phyloP scores from a whole-genome alignment of 2,113 vertebrate species.

The Chiloscyllium plagiosum region DNA sequence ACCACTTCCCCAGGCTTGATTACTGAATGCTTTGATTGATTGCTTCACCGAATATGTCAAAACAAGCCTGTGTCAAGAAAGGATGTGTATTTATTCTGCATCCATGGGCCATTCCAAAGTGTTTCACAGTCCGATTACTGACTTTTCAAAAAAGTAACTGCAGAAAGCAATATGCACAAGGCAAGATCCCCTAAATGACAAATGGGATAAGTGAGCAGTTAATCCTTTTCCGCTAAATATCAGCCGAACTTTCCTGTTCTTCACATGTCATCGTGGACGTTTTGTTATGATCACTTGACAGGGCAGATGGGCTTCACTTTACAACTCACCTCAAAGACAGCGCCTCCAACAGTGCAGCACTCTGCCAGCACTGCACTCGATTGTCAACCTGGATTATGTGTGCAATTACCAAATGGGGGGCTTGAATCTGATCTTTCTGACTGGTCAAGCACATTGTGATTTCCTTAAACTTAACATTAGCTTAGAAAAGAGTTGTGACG shows the following conservation, averaged over 20 bases:
- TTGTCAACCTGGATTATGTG: background rate
- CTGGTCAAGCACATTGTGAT: background rate
- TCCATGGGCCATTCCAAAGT: background rate
- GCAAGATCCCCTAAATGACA: background rate
- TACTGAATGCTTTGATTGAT: background rate
- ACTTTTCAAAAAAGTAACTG: background rate
- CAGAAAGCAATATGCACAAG: background rate
- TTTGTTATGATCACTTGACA: background rate
- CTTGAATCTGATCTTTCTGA: background rate
- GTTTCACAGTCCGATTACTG: background rate
- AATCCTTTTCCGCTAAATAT: background rate
- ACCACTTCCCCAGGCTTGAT: no score
- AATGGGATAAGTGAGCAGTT: background rate
- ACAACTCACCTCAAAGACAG: background rate
- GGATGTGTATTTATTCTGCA: background rate
- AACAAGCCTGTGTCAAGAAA: background rate
- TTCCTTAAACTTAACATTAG: background rate
- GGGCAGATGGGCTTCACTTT: background rate
- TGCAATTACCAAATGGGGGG: background rate
- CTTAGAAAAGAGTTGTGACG: background rate
- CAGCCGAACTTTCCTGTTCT: background rate
- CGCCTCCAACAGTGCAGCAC: background rate
- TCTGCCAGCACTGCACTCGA: background rate
- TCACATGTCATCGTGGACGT: background rate
- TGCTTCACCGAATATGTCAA: background rate